Base-by-base conservation (phyloP, 1,140 invertebrate genomes). In the Bombus sylvicola region DNA sequence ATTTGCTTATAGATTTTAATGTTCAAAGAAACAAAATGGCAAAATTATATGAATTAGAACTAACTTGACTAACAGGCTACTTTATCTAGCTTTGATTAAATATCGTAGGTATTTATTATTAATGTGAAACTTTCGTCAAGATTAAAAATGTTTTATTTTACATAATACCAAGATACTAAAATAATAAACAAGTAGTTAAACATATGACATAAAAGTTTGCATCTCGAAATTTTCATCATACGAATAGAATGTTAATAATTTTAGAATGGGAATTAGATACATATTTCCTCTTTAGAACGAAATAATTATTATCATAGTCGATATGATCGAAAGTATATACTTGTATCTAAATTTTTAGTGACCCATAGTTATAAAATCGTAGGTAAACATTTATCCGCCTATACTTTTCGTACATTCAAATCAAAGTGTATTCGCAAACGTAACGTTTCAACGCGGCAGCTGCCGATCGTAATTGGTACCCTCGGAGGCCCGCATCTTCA, bases 401-500 rank as follows among this genome's bases (percentile, higher is more conserved):
- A 34, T 74, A 66, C 8, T 68, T 31, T 18, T 41, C 34, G 62
- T 80, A 69, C 59, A 81, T 88, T 92, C 89, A 79, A 74, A 82
- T 86, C 71, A 81, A 68, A n/a, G 62, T 57, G 41, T 66, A 80
- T 89, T 87, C 79, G 83, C 84, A 88, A 88, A 87, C 71, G 81
- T 22, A 74, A 41, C 59, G 79, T 68, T 80, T 75, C 71, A 85
- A 64, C 77, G 85, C 79, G 85, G 90, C 93, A 93, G 92, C 93
- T 93, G 93, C 90, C 71, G 88, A 91, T 92, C 92, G 85, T 94
- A 94, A 94, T 94, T 93, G 92, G 92, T 92, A 94, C 89, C 89
- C 91, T 90, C 87, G 86, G 81, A 90, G 81, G 90, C 91, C 92
- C 92, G 92, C 92, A 93, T 93, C 89, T 85, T 89, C 88, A 76